Base-by-base conservation (phyloP, 2,113 vertebrate species). In the Otis tarda region DNA sequence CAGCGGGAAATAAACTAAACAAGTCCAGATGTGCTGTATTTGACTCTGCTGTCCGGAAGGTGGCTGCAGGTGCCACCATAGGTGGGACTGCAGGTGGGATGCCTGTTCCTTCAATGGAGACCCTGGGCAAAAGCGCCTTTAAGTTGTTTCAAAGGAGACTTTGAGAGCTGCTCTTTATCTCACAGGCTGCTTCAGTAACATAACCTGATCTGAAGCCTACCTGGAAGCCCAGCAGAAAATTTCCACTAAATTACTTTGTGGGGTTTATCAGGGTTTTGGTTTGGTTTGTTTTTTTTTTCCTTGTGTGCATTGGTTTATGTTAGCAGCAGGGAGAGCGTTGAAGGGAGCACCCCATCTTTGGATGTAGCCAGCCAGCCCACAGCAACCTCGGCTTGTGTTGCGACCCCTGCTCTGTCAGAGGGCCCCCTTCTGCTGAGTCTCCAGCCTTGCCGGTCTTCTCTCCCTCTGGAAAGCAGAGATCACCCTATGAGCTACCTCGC, bases 401-500 rank as follows among this genome's bases (percentile, higher is more conserved):
- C 35, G 50, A 20, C 37, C 90, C 39, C 64, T 35, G 63, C 64
- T 92, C 49, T 68, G 33, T 15, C 9, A 1, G 37, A 47, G 69
- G 55, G 15, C 49, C 65, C 18, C 67, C 69, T 63, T 52, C 67
- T 45, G 67, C 69, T 9, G 50, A 64, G 63, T 39, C 37, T 39
- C 65, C 50, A 52, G 6, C n/a, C 37, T 31, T 75, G 57, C 47
- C 52, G 4, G 0, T 59, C 78, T 25, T 70, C 53, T 33, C 60
- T 28, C 43, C 45, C 61, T 65, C 56, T 60, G 85, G 43, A 85
- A 49, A 88, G 91, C 90, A 88, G 57, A 70, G 78, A n/a, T 57
- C 64, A 88, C 55, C 53, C 27, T 21, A 24, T 43, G 27, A 76
- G 79, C 94, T 93, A 78, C 80, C 83, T 96, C 81, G 2, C 77